Base-by-base conservation (phyloP, 2,113 vertebrate species). In the Stigmatopora argus region DNA sequence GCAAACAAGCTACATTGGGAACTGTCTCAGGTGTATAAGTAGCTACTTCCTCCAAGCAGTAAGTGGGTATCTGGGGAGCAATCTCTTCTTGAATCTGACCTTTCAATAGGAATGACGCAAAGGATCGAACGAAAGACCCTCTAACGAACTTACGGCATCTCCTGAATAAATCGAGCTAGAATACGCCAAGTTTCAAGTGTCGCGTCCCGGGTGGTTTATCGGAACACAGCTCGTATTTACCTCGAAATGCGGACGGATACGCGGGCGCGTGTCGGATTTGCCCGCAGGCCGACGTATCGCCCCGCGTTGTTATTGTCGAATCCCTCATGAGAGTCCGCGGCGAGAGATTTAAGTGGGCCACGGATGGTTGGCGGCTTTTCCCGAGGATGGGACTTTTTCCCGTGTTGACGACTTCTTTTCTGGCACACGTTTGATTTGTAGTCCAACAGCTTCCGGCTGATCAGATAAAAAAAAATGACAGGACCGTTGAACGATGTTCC, bases 381-480 rank as follows among this genome's bases (percentile, higher is more conserved):
- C 76, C 66, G 72, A 80, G 86, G 82, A 86, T 81, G 72, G 72
- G 77, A 80, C 85, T 87, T 88, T 88, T 83, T 79, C 78, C 77
- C 80, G 70, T 84, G 85, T 87, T 85, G 83, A 78, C 70, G 78
- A 77, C 78, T 69, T 55, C 71, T 81, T 71, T 77, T 80, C 70
- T 74, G 76, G 82, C 78, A 72, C 78, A 81, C 83, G 76, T 89
- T 85, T 86, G 85, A 90, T 87, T 86, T 87, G 78, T 87, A 83
- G 87, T 90, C 88, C 86, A 89, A 89, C 68, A 85, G 89, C 92
- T 91, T 61, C 78, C 70, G 85, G 89, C 88, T 90, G 87, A 92
- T 93, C 90, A 91, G 92, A 92, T 92, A 90, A 91, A 88, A 52
- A 49, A 49, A 49, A 91, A 91, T 88, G 87, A 91, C 87, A 90